Base-by-base conservation (phyloP, 2,888 invertebrate genomes). In the Itoplectis maculator region DNA sequence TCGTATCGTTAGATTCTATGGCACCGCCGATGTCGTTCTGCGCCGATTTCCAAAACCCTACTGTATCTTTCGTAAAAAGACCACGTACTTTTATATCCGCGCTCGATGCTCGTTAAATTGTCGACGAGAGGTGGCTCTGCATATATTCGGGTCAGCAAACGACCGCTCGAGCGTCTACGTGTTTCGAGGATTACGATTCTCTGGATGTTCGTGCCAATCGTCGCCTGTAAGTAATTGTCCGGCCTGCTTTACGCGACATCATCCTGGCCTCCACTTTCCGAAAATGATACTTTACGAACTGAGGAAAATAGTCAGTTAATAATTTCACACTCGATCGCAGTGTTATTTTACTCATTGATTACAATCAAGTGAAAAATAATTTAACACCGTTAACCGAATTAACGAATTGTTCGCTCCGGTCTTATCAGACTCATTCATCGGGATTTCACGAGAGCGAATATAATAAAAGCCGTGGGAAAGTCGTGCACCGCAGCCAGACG, bases 61-160 rank as follows among this genome's bases (percentile, higher is more conserved):
- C 72, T 79, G 74, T 45, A 73, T 13, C 42, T 72, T 70, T 45
- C 59, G 77, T 40, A 20, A 73, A 82, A 79, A 56, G 47, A 68
- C 45, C 29, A 5, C 76, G 18, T 69, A 86, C 84, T 86, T 88
- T 88, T 88, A 88, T 88, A 87, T 40, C 61, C 45, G 5, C 35
- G 47, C 47, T 40, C 29, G 49, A 61, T 66, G 80, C 56, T 74
- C 56, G 75, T 66, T 68, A 63, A 77, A 77, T 73, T 23, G 45
- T 13, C 66, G 84, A 61, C 45, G 73, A 81, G 86, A 86, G 88
- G 88, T 86, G 86, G 86, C 35, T 15, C 61, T 51, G 59, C 54
- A 54, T 73, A 54, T 73, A 88, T 89, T 85, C 74, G 79, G 89
- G 89, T 89, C 89, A 88, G 56, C 66, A 29, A 63, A 37, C 42